Evolutionary conservation across 2,113 vertebrate genomes (phyloP), one percentile per base, ranked within the genome.

Genomic region (Barnardius zonarius): DNA sequence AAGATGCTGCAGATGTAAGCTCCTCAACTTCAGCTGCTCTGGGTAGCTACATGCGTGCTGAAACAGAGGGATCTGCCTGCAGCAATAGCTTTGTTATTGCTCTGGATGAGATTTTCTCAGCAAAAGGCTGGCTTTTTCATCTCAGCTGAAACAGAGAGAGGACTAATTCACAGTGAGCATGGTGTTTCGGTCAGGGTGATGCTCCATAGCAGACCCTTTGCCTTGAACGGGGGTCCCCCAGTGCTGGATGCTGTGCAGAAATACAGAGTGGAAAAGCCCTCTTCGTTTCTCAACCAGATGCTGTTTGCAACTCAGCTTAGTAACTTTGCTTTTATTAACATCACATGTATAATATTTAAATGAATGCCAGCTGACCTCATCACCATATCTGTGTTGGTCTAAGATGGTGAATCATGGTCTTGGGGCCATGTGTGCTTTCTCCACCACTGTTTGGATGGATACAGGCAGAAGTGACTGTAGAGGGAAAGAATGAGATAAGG

Each of bases 311-410:
- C 37, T 70, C 49, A 66, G 3, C 17, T 59, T 70, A 52, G 14
- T 62, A 62, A 37, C 28, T 72, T 61, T 44, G 5, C 33, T 59
- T n/a, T 59, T 23, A 59, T 49, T 83, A 43, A 52, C 46, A 43
- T 73, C 24, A 73, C 23, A 44, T 61, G 11, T 33, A 10, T 35
- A 55, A 41, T 24, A 85, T 30, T 79, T 72, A 82, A n/a, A 72
- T 18, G 31, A 52, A 17, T 35, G 31, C 17, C 30, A 54, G 31
- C 44, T 81, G 28, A 37, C 23, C 28, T 78, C 43, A 55, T 12
- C 1, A 3, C 18, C 3, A 0, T 33, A 33, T 27, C 23, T 51
- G 25, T 55, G 64, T 41, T 49, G 55, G 41, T 41, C 62, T 46
- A 13, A 64, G n/a, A 17, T 61, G 48, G 31, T 75, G 69, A 77